These are phyloP conservation scores for Hanleya hanleyi DNA, from an alignment of 2,888 invertebrate genomes.

Conservation along the genomic window DNA sequence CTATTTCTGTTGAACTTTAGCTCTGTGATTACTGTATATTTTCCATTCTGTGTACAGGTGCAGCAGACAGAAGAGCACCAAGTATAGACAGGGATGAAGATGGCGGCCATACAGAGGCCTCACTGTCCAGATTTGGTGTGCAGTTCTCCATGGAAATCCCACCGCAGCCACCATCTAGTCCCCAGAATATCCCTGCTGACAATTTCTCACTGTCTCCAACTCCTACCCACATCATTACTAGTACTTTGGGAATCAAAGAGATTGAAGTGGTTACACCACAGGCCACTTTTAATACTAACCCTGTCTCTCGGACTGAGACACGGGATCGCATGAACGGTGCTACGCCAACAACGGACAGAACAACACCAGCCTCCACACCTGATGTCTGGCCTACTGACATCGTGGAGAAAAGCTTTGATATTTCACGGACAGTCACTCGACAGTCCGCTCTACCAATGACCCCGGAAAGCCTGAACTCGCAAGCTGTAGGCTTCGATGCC, in stretches of 20 bases:
- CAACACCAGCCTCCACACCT: conserved; percentile 32
- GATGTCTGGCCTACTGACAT: conserved; percentile 61
- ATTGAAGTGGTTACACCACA: background rate
- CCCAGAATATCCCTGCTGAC: background rate
- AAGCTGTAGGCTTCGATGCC: conserved; percentile 17
- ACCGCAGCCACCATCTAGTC: background rate
- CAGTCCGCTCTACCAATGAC: background rate
- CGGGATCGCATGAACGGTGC: background rate
- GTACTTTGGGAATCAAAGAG: background rate
- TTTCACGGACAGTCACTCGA: conserved; percentile 16
- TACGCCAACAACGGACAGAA: background rate
- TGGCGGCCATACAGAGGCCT: too few relatives aligned
- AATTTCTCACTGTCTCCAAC: background rate
- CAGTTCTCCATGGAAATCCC: background rate
- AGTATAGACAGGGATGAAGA: too few relatives aligned
- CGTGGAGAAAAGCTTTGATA: conserved; percentile 35
- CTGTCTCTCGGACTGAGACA: background rate
- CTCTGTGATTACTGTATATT: too few relatives aligned
- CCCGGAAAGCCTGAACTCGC: conserved; percentile 2
- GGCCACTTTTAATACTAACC: background rate
- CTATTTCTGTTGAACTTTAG: too few relatives aligned
- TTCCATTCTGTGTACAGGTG: too few relatives aligned
- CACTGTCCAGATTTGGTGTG: background rate
- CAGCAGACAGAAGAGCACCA: too few relatives aligned
- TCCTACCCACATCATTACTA: background rate